phyloP scores from a whole-genome alignment of 2,888 invertebrate species.

The Epirrhoe alternata region DNA sequence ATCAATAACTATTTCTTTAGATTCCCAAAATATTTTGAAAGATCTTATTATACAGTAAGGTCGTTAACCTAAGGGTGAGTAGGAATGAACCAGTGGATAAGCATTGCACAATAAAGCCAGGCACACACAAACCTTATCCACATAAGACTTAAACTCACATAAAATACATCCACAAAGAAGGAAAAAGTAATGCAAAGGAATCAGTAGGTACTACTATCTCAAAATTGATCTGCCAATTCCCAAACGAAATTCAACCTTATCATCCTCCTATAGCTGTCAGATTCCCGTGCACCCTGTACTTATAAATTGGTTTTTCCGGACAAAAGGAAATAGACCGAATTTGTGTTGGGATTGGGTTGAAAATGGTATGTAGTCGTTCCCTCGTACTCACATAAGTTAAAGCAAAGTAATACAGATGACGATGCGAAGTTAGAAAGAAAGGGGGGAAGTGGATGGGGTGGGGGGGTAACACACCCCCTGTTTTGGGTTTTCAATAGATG shows the following conservation, averaged over 20 bases:
- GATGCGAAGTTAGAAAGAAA: conserved; percentile 84
- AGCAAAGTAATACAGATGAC: conserved; percentile 84
- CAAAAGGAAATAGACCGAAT: conserved; percentile 50
- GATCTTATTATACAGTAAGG: not conserved
- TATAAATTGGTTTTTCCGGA: conserved; percentile 43
- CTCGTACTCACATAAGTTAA: conserved; percentile 81
- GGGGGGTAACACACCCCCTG: conserved; percentile 69
- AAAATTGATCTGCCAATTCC: conserved; percentile 73
- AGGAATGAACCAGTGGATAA: conserved; percentile 8
- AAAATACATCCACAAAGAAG: conserved; percentile 82
- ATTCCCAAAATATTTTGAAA: no score
- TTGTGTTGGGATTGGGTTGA: conserved; percentile 40
- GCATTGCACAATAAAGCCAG: conserved; percentile 45
- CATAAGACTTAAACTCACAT: conserved; percentile 81
- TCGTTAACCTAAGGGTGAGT: not conserved
- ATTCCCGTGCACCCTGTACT: conserved; percentile 17
- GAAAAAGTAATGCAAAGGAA: conserved; percentile 84
- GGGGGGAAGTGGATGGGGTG: conserved; percentile 71
- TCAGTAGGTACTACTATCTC: conserved; percentile 83
- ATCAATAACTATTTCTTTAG: no score
- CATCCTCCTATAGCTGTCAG: conserved; percentile 4
- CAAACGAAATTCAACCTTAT: conserved; percentile 55
- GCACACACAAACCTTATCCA: conserved; percentile 60
- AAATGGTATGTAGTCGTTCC: conserved; percentile 49
- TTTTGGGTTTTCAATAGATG: conserved; percentile 85